phyloP scores from a whole-genome alignment of 2,113 vertebrate species.

The Steatornis caripensis region DNA sequence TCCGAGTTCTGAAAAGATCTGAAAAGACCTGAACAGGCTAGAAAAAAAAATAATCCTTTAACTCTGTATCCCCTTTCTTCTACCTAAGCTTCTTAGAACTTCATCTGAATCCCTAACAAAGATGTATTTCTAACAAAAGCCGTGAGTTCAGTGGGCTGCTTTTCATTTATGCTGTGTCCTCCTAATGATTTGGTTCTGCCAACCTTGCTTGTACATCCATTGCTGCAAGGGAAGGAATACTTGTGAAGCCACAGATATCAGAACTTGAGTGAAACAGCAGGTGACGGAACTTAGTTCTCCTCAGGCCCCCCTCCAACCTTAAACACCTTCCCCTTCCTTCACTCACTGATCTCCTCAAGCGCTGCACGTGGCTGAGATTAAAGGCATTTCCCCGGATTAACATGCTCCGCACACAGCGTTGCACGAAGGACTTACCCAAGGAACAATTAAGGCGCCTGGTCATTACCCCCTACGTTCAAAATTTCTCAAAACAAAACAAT shows the following conservation, averaged over 20 bases:
- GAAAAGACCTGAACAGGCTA: background rate
- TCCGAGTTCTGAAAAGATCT: background rate
- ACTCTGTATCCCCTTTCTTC: constrained; percentile 25
- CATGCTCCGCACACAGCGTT: background rate
- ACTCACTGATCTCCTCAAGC: background rate
- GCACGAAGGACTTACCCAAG: background rate
- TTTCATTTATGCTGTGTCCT: background rate
- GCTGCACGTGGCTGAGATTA: background rate
- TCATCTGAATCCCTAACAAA: constrained; percentile 18
- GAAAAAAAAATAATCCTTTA: background rate
- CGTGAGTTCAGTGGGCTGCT: background rate
- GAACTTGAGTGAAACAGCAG: background rate
- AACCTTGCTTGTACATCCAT: background rate
- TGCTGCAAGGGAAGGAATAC: background rate
- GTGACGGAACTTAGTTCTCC: background rate
- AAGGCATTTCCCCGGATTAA: background rate
- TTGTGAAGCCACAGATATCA: accelerated
- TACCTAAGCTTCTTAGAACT: constrained; percentile 30
- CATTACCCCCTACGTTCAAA: background rate
- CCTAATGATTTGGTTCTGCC: background rate
- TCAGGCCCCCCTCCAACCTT: background rate
- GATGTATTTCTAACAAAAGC: background rate
- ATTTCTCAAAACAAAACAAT: background rate
- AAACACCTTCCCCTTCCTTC: background rate
- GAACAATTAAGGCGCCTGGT: background rate